A percentile compares a stretch with the other conserved stretches of the same genome.
Conservation (phyloP, 2,113 vertebrate species). For the Paratilapia polleni region DNA sequence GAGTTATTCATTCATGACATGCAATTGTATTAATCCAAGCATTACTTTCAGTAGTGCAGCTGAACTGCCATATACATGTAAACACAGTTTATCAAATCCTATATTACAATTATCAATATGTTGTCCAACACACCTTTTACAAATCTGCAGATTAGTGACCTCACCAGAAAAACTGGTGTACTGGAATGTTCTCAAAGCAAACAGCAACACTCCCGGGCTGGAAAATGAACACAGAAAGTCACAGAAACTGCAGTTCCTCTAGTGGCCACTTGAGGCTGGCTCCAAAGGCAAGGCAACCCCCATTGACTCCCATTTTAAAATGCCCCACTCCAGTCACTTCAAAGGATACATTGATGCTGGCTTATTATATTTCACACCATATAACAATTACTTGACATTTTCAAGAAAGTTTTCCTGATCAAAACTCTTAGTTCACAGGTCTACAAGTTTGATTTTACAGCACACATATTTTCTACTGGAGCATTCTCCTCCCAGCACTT, state of each 20-base stretch:
- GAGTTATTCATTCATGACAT: not conserved
- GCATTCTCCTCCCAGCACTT: not conserved
- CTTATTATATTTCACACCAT: not conserved
- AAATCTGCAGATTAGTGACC: not conserved
- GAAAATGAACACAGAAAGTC: too few species aligned
- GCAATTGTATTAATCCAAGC: not conserved
- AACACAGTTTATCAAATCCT: not conserved
- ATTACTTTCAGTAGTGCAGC: not conserved
- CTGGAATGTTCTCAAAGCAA: rapidly evolving
- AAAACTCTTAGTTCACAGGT: rapidly evolving
- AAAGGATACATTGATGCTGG: not conserved
- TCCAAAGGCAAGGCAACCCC: not conserved
- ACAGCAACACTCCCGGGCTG: not conserved
- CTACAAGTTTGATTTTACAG: not conserved
- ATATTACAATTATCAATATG: not conserved
- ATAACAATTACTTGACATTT: not conserved
- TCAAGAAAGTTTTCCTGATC: not conserved
- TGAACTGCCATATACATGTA: not conserved
- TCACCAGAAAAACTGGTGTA: not conserved
- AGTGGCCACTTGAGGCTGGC: not conserved
- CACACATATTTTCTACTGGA: not conserved
- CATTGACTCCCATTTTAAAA: not conserved
- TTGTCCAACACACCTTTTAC: not conserved
- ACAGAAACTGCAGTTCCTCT: too few species aligned
- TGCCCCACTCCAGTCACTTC: not conserved